Evolutionary conservation across 2,797 vertebrate genomes (phyloP).

Genomic region (Sphaeramia orbicularis): DNA sequence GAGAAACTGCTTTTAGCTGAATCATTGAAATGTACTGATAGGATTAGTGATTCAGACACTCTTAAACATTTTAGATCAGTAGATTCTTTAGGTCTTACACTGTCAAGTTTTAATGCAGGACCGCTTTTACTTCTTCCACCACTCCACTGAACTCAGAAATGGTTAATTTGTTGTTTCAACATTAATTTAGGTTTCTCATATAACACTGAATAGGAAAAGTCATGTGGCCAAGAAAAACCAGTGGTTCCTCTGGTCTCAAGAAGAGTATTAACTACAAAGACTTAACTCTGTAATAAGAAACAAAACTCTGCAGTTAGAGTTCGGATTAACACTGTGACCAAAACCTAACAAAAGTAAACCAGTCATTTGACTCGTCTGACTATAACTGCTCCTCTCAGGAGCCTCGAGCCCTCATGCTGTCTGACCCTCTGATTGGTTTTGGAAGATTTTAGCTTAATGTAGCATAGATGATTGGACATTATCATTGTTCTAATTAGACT

Average conservation of each 20-base stretch:
- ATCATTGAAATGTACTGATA: no score
- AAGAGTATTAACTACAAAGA: constrained; percentile 2
- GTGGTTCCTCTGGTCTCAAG: neutral
- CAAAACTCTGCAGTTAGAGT: neutral
- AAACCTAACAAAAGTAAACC: neutral
- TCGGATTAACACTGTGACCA: neutral
- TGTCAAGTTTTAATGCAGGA: no score
- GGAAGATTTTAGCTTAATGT: constrained; percentile 58
- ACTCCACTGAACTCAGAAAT: neutral
- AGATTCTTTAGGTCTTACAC: no score
- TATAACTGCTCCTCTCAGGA: constrained; percentile 25
- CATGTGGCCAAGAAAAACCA: neutral
- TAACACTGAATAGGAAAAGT: neutral
- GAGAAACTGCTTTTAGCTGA: no score
- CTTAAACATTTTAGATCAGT: no score
- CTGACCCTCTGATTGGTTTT: constrained; percentile 46
- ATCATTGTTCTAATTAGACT: constrained; percentile 62
- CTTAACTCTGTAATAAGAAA: neutral
- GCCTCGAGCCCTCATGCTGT: constrained; percentile 19
- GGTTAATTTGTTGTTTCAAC: neutral
- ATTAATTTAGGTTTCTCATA: neutral
- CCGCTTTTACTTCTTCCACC: no score
- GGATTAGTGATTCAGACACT: no score
- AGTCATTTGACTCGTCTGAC: constrained; percentile 11
- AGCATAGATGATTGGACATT: constrained; percentile 61